Conservation (phyloP, 2,797 vertebrate genomes). For the Urosaurus nigricauda region DNA sequence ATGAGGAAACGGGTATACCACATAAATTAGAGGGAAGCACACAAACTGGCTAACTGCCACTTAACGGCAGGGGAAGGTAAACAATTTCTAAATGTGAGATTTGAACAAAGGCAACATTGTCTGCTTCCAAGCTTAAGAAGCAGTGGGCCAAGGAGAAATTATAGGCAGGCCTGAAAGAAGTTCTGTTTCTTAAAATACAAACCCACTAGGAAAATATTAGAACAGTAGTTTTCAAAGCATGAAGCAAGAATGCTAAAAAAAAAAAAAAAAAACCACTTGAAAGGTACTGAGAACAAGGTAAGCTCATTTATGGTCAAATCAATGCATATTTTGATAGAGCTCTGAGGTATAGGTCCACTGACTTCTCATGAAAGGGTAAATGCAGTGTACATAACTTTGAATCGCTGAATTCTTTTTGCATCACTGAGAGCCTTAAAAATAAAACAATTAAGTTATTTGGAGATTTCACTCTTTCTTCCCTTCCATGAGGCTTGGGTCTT, state of each 20-base stretch:
- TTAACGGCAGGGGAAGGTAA: constrained; percentile 55
- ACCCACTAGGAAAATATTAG: neutral
- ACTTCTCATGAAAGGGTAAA: neutral
- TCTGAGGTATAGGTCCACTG: neutral
- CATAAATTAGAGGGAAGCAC: constrained; percentile 61
- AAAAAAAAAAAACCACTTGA: too few relatives aligned
- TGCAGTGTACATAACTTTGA: neutral
- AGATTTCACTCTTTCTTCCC: neutral
- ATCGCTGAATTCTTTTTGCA: neutral
- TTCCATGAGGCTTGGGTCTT: neutral
- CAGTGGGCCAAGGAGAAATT: neutral
- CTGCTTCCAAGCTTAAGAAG: neutral
- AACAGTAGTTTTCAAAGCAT: neutral
- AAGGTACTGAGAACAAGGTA: neutral
- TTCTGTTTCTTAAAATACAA: neutral
- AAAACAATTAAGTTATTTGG: neutral
- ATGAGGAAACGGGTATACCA: constrained; percentile 62
- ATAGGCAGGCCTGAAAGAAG: neutral
- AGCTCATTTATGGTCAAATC: neutral
- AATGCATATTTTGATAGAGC: neutral
- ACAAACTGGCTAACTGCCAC: constrained; percentile 37
- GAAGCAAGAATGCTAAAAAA: neutral
- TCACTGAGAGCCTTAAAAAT: neutral
- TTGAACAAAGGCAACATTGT: neutral
- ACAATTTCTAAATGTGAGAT: neutral